Evolutionary conservation across 2,113 vertebrate genomes (phyloP).

Genomic region (Oncorhynchus masou): DNA sequence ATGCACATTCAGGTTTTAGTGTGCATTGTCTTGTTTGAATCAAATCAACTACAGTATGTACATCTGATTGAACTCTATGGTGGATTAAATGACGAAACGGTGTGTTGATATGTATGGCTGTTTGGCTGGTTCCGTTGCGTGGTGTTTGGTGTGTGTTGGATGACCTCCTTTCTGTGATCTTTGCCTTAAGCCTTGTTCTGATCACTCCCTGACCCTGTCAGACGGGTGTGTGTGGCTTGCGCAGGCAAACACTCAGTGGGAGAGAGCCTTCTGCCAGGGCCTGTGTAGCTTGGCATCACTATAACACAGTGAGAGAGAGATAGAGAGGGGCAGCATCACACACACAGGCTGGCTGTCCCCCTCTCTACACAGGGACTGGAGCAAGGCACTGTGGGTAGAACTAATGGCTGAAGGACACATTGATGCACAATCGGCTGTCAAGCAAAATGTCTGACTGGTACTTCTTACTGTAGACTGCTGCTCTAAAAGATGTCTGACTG

Average conservation of each 20-base stretch:
- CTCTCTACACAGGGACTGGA: not conserved
- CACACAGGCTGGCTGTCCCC: no score
- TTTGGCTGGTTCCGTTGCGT: not conserved
- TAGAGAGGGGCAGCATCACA: no score
- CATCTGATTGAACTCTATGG: not conserved
- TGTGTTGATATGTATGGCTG: not conserved
- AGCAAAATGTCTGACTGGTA: not conserved
- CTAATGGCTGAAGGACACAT: not conserved
- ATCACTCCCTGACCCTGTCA: constrained; percentile 43
- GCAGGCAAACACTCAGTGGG: constrained; percentile 22
- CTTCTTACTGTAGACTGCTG: not conserved
- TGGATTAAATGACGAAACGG: not conserved
- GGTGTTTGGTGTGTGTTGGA: constrained; percentile 7
- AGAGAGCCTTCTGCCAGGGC: constrained; percentile 39
- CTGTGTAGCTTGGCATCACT: constrained; percentile 50
- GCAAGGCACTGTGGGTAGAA: not conserved
- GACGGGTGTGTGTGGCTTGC: constrained; percentile 18
- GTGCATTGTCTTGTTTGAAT: not conserved
- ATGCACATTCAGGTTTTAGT: not conserved
- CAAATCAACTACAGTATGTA: not conserved
- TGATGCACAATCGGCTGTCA: not conserved
- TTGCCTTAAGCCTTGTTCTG: constrained; percentile 44
- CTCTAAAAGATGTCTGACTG: not conserved
- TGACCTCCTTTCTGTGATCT: constrained; percentile 53
- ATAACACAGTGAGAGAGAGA: constrained; percentile 8